Evolutionary conservation across 2,797 vertebrate genomes (phyloP), one percentile per base, ranked within the genome.

Genomic region (Enteromius argenteus): DNA sequence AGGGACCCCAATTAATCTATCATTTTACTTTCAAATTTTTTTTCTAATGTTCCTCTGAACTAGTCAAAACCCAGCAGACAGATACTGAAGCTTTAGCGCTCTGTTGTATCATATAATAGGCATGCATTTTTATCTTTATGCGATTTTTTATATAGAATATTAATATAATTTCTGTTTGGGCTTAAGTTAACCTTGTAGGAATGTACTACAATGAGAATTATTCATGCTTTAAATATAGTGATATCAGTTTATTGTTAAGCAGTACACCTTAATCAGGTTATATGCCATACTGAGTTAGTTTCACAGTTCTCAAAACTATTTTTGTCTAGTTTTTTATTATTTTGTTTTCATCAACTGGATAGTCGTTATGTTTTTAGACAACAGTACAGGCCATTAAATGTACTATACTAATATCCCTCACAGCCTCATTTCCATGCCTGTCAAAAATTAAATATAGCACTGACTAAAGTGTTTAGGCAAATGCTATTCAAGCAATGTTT

Each of bases 1-100:
- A 23, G 21, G 32, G 60, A 64, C 62, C 44, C 64, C 64, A 79
- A 51, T 79, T 42, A 76, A 76, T 58, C 32, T 76, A 39, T 76
- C 15, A 68, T 60, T 76, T 76, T 37, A 42, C 35, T 76, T 76
- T 76, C 35, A 76, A 17, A 35, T 1, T 7, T 58, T 10, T 6
- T 8, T 7, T 74, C 8, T 19, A 37, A 56, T 37, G 30, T n/a
- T 74, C 30, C 5, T 35, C 5, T 37, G n/a, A 76, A 39, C 53
- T 76, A 27, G 58, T 76, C 53, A 58, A 76, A 76, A 60, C 8
- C 8, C 53, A 60, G 53, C 2, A 60, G 74, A 75, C 7, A 23
- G 73, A 76, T 9, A 76, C 23, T 19, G n/a, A 76, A 76, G 13
- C n/a, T 39, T 76, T 27, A 58, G n/a, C 15, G 6, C 35, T 58